Base-by-base conservation (phyloP, 2,113 vertebrate species). In the Chinchilla lanigera region DNA sequence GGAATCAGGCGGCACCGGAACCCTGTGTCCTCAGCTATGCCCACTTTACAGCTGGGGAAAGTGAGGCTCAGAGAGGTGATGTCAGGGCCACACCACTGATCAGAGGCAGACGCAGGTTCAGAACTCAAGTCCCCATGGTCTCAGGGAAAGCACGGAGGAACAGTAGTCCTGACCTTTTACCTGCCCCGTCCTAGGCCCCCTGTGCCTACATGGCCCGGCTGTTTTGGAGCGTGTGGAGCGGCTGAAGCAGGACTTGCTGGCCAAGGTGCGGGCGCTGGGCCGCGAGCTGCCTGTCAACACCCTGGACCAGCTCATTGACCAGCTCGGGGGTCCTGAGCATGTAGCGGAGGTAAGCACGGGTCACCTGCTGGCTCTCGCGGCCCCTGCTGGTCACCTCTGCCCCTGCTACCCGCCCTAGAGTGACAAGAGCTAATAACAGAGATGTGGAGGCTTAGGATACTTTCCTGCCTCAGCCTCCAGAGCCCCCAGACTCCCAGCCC, bases 241-340 rank as follows among this genome's bases (percentile, higher is more conserved):
- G 88, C 98, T 99, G 98, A 99, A 99, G 96, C 99, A 99, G 97
- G 98, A 98, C 47, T 99, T 99, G 47, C 98, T 99, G 88, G 98
- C 98, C 93, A 99, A 99, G 98, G 99, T 99, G 84, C 98, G 99
- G 63, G 96, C 97, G 26, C 99, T 99, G 97, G 99, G 99, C 98
- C 99, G 99, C 97, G 99, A 99, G 98, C 99, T 99, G 99, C 99
- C 99, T 89, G 99, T 99, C 84, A 99, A 99, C 93, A 99, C 99
- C 47, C 98, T 99, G 98, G 99, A 99, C 52, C 99, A 99, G 96
- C 99, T 99, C 84, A 99, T 99, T 0, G 98, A 99, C 98, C 98
- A 99, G 97, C 99, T 99, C 0, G 99, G 99, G 82, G 99, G 99
- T 80, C 99, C 99, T 0, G 99, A 99, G 96, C 98, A 99, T 0